Percentiles rank a stretch among this genome's conserved stretches.
Evolutionary conservation across 2,113 vertebrate species (phyloP).

Genomic region (mouse (Mus musculus)): GRCm39 chr3:120118001-120118500

Average conservation of each 20-base stretch:
- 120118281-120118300: not conserved
- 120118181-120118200: not conserved
- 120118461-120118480: conserved; percentile 24
- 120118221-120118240: not conserved
- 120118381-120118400: not conserved
- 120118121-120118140: not conserved
- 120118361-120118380: not conserved
- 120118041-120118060: not conserved
- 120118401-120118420: not conserved
- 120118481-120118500: not conserved
- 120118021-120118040: no score
- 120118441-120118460: not conserved
- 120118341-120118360: not conserved
- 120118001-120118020: not conserved
- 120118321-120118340: not conserved
- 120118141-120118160: not conserved
- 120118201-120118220: not conserved
- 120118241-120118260: not conserved
- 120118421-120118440: not conserved
- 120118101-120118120: not conserved
- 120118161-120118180: not conserved
- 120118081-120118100: not conserved
- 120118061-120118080: not conserved
- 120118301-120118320: not conserved
- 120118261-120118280: not conserved